These are phyloP conservation scores for Drosophila paranaensis DNA, from an alignment of 2,888 invertebrate species.

Conservation along the genomic window DNA sequence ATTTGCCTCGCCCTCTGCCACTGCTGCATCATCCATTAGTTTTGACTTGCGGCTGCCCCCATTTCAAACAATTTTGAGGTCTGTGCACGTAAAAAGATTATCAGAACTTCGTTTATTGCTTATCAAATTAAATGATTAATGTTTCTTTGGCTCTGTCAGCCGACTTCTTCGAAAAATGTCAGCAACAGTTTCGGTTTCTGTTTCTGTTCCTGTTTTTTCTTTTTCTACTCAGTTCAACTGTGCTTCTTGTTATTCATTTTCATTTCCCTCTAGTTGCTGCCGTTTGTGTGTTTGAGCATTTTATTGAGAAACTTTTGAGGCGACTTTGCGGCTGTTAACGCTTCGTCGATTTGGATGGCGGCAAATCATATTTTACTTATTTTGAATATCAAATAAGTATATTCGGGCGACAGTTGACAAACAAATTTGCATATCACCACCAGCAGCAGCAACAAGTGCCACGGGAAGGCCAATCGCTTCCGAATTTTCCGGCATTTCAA, in stretches of 20 bases:
- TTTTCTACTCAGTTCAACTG: slow-evolving; percentile 40
- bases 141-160: slow-evolving; percentile 26
- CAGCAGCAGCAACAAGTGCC: slow-evolving; percentile 43
- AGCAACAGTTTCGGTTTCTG: slow-evolving; percentile 62
- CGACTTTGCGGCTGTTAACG: slow-evolving; percentile 59
- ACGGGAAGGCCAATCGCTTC: not conserved
- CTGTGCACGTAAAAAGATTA: slow-evolving; percentile 65
- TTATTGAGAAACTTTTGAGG: slow-evolving; percentile 72
- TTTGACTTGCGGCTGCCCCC: slow-evolving; percentile 40
- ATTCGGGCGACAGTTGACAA: slow-evolving; percentile 11
- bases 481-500: not conserved
- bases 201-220: not conserved
- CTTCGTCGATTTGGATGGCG: slow-evolving; percentile 51
- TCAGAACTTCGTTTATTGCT: slow-evolving; percentile 72
- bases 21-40: slow-evolving; percentile 26
- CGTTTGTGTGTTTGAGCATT: slow-evolving; percentile 48
- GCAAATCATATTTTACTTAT: slow-evolving; percentile 47
- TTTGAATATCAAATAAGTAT: slow-evolving; percentile 42
- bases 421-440: slow-evolving; percentile 13
- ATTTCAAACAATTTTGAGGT: slow-evolving; percentile 27
- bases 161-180: slow-evolving; percentile 54
- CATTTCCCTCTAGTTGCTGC: slow-evolving; percentile 5
- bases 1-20: not conserved
- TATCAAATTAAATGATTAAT: slow-evolving; percentile 81
- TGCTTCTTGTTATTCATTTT: slow-evolving; percentile 43